Base-by-base conservation (phyloP, 2,113 vertebrate genomes). In the Calidris pugnax region DNA sequence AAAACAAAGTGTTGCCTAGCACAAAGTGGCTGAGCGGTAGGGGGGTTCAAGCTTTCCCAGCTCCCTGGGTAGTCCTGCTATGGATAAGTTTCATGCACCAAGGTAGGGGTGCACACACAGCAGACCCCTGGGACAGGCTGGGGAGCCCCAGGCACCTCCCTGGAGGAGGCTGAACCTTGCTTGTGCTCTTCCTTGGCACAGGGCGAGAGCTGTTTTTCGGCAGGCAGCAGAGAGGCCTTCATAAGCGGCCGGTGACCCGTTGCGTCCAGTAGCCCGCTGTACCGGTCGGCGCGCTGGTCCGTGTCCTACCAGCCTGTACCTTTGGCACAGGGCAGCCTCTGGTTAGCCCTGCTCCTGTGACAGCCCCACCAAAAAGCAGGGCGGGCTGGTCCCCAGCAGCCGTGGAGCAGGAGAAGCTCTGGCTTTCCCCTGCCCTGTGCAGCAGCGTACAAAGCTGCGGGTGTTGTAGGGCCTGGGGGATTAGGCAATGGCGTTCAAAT, bases 1-100 rank as follows among this genome's bases (percentile, higher is more conserved):
- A 90, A 94, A 91, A 73, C 77, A 62, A 56, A 92, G 26, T 68
- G 89, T 89, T 89, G 92, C 90, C 80, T 87, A 89, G 94, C 80
- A 57, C 69, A 14, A 48, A 28, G 86, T 35, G 21, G 33, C 55
- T 82, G 71, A 57, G 62, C 59, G 26, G 53, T 7, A 11, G 63
- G 11, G 41, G 41, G 59, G 33, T 59, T 77, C 21, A 47, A 47
- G 45, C 48, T 72, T 90, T 28, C 62, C 60, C 28, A 19, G 60
- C 69, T 68, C 14, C 50, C 45, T 28, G 39, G 43, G 28, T 50
- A 73, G 63, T 26, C 59, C 27, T 76, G 59, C 68, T 48, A 0
- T 12, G 27, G 45, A 28, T 37, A 60, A 76, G 37, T 39, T 62
- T 33, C 2, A 3, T 4, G 47, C 33, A 14, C 15, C 45, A 24